These are phyloP conservation scores for Phyllostomus hastatus DNA, from an alignment of 2,113 vertebrate species.

Conservation along the genomic window DNA sequence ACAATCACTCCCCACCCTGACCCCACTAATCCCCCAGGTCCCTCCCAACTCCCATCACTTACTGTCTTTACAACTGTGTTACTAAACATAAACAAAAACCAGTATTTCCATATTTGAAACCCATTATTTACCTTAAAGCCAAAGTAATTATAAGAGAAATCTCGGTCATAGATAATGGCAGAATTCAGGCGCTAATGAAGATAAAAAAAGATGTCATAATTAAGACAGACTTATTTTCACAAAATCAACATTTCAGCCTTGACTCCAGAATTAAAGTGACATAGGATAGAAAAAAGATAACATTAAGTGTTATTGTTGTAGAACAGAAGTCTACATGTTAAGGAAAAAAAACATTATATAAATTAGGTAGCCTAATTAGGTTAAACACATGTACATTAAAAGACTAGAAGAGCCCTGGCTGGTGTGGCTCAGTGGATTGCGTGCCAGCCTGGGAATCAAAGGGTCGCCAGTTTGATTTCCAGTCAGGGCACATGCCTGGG, in stretches of 20 bases:
- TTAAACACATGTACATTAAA: background rate
- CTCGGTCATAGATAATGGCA: constrained; percentile 95
- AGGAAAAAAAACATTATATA: background rate
- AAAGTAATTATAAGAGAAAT: constrained; percentile 99
- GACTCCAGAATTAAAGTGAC: constrained; percentile 1
- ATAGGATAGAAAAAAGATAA: background rate
- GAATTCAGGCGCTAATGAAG: constrained; percentile 93
- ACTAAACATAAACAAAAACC: constrained; percentile 8
- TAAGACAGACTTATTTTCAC: constrained; percentile 16
- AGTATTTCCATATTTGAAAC: background rate
- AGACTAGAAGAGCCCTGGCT: background rate
- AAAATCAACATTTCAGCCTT: background rate
- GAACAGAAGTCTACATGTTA: background rate
- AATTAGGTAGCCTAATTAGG: background rate
- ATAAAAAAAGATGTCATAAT: background rate
- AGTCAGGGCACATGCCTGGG: too few relatives aligned
- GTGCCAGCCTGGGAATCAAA: too few relatives aligned
- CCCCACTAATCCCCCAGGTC: background rate
- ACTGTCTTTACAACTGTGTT: background rate
- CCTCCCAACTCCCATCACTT: background rate
- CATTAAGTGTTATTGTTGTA: background rate
- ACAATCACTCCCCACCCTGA: background rate
- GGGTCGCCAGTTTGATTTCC: too few relatives aligned
- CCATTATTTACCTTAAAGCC: constrained; percentile 92
- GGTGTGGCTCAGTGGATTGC: too few relatives aligned